phyloP scores from a whole-genome alignment of 2,797 vertebrate genomes.

The Sebastes hubbsi region DNA sequence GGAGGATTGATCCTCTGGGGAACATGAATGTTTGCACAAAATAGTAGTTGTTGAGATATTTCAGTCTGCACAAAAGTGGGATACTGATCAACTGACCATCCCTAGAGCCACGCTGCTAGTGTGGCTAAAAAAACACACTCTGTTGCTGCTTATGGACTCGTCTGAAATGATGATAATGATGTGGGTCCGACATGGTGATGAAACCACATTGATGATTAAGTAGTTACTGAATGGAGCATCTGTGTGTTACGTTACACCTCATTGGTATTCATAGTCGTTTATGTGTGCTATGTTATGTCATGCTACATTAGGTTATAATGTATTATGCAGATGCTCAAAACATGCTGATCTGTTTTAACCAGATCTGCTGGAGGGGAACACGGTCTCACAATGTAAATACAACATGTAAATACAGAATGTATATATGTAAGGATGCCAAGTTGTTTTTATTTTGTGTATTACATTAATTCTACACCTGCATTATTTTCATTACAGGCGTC shows the following conservation, averaged over 20 bases:
- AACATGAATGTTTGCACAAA: background rate
- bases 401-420: background rate
- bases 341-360: constrained; percentile 44
- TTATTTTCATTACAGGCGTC: background rate
- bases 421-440: background rate
- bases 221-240: constrained; percentile 3
- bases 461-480: background rate
- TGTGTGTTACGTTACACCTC: constrained; percentile 13
- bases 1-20: background rate
- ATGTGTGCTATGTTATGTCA: constrained; percentile 17
- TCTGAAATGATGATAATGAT: constrained; percentile 17
- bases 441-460: background rate
- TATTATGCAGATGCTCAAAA: constrained; percentile 40
- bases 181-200: constrained; percentile 7
- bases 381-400: background rate
- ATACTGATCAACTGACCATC: background rate
- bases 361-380: background rate
- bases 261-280: constrained; percentile 27
- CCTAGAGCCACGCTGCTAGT: background rate
- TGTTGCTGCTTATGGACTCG: background rate
- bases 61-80: background rate
- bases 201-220: constrained; percentile 24
- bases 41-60: background rate
- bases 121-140: background rate
- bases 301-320: constrained; percentile 49